Evolutionary conservation across 2,888 invertebrate genomes (phyloP).

Genomic region (Phymatocera aterrima): DNA sequence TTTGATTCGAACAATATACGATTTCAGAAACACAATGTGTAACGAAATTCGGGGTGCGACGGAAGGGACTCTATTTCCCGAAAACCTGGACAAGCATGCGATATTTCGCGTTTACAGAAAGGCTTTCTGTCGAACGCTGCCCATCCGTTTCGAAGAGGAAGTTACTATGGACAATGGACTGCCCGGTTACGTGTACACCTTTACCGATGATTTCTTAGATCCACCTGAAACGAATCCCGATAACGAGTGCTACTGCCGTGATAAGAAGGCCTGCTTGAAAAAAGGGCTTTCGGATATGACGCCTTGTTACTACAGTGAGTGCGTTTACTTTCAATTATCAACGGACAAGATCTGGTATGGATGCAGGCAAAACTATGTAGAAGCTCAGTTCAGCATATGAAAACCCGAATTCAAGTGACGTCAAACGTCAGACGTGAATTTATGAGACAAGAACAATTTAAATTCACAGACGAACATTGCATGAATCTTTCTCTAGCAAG

Average conservation of each 20-base stretch:
- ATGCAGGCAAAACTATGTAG: background rate
- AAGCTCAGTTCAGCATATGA: background rate
- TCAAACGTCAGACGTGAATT: background rate
- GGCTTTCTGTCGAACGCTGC: constrained; percentile 85
- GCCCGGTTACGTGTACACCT: constrained; percentile 79
- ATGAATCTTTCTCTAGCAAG: constrained; percentile 30
- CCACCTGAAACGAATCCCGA: constrained; percentile 77
- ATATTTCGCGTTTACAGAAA: constrained; percentile 82
- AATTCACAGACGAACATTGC: background rate
- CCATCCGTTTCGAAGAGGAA: constrained; percentile 74
- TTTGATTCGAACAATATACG: background rate
- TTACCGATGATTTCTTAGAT: constrained; percentile 80
- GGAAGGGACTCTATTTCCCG: constrained; percentile 85
- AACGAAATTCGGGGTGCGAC: constrained; percentile 82
- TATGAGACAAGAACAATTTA: background rate
- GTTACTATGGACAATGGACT: constrained; percentile 75
- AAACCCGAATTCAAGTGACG: background rate
- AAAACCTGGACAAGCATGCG: constrained; percentile 77
- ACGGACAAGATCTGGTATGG: background rate
- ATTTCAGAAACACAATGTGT: constrained; percentile 78
- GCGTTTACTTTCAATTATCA: background rate
- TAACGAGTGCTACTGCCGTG: constrained; percentile 81
- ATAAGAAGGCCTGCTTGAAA: constrained; percentile 76
- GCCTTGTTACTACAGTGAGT: constrained; percentile 84
- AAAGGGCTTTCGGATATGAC: constrained; percentile 83